Percentiles rank a stretch among this genome's conserved stretches.
phyloP scores from a whole-genome alignment of 1,140 invertebrate species.

The Caenorhabditis latens region DNA sequence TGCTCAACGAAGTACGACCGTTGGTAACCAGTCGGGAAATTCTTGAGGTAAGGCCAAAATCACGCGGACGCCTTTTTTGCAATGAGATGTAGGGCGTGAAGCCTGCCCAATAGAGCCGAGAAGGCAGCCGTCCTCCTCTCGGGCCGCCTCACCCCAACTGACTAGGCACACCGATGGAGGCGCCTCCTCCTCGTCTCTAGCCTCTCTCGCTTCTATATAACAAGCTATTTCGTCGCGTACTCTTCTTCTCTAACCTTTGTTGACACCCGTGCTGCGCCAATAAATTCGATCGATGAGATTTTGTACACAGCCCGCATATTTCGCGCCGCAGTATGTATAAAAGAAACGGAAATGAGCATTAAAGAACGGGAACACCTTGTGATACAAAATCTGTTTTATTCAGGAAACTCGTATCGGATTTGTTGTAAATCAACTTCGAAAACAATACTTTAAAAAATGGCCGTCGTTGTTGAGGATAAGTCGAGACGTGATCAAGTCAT shows the following conservation, averaged over 20 bases:
- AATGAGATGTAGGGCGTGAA: not conserved
- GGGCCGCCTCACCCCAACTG: constrained; percentile 24
- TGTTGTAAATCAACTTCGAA: constrained; percentile 64
- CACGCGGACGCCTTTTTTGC: not conserved
- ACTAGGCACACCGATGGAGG: constrained; percentile 30
- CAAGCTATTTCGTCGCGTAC: not conserved
- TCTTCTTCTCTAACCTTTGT: not conserved
- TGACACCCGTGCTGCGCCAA: not conserved
- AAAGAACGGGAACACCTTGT: not conserved
- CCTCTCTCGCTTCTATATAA: not conserved
- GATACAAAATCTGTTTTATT: constrained; percentile 4
- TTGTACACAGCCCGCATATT: not conserved
- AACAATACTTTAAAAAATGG: constrained; percentile 46
- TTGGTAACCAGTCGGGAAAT: constrained; percentile 63
- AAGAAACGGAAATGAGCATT: not conserved
- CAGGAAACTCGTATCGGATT: constrained; percentile 66
- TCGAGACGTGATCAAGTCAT: constrained; percentile 63
- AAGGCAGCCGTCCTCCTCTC: constrained; percentile 38
- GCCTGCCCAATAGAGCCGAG: constrained; percentile 36
- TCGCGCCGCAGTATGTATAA: not conserved
- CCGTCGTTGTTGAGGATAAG: constrained; percentile 63
- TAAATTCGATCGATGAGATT: constrained; percentile 24
- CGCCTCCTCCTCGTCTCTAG: constrained; percentile 41
- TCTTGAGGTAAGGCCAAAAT: constrained; percentile 65
- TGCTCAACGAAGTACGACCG: constrained; percentile 60